Conservation (phyloP, 2,888 invertebrate species). For the Stramonita haemastoma region DNA sequence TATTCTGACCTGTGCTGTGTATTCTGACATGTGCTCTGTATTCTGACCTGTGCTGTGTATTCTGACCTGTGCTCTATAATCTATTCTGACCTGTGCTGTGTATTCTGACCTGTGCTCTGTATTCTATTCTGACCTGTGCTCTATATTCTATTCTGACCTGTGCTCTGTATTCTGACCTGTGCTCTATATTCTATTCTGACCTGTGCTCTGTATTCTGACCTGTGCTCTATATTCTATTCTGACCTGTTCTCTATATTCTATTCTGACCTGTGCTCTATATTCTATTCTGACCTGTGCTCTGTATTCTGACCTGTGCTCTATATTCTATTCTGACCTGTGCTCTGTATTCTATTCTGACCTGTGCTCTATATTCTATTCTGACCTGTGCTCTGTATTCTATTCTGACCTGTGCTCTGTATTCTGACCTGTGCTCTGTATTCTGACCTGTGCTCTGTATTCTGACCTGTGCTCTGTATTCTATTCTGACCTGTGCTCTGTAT, state of each 20-base stretch:
- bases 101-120: slow-evolving; percentile 88
- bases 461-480: background rate
- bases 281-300: slow-evolving; percentile 87
- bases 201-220: slow-evolving; percentile 90
- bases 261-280: background rate
- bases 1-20: slow-evolving; percentile 86
- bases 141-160: slow-evolving; percentile 82
- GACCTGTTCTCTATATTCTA: slow-evolving; percentile 94
- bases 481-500: slow-evolving; percentile 86
- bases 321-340: slow-evolving; percentile 85
- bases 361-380: slow-evolving; percentile 19
- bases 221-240: background rate
- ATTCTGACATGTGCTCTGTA: background rate
- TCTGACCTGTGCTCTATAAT: slow-evolving; percentile 90
- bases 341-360: no score
- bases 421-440: no score
- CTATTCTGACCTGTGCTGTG: background rate
- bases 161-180: slow-evolving; percentile 84
- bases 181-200: slow-evolving; percentile 78
- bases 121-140: no score
- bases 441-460: slow-evolving; percentile 93
- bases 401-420: background rate
- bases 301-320: background rate
- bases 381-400: slow-evolving; percentile 96
- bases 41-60: no score